A percentile compares a stretch with the other conserved stretches of the same genome.
Evolutionary conservation across 2,113 vertebrate genomes (phyloP).

Genomic region (Meriones unguiculatus): DNA sequence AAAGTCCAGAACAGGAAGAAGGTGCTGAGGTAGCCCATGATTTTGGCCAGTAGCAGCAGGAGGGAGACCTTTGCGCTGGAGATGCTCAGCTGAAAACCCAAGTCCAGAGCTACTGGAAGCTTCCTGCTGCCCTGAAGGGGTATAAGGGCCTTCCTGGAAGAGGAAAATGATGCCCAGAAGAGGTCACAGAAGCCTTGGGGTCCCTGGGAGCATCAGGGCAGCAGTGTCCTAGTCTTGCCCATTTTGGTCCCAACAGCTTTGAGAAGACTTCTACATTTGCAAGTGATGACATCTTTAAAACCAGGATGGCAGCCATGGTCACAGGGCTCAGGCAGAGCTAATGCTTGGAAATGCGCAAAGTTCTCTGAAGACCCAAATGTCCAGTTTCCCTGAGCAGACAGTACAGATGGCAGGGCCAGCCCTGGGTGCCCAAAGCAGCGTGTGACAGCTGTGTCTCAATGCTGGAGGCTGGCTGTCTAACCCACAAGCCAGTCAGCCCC

Average conservation of each 20-base stretch:
- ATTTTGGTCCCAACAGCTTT: neutral
- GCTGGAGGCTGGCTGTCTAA: neutral
- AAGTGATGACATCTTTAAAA: neutral
- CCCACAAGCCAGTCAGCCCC: neutral
- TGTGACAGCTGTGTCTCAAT: neutral
- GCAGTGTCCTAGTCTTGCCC: neutral
- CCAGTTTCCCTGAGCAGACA: neutral
- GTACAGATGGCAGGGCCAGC: neutral
- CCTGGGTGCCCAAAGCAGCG: neutral
- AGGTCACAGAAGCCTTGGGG: neutral
- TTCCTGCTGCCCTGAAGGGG: neutral
- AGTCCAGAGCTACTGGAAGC: neutral
- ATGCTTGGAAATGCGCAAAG: neutral
- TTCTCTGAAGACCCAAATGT: constrained; percentile 29
- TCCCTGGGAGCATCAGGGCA: neutral
- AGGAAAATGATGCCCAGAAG: neutral
- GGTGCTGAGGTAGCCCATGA: neutral
- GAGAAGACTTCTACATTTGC: constrained; percentile 10
- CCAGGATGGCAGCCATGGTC: neutral
- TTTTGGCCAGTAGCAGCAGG: neutral
- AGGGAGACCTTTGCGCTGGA: neutral
- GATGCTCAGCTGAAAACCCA: neutral
- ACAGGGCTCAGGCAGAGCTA: neutral
- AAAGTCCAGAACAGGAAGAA: neutral
- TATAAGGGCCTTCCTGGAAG: neutral